These are phyloP conservation scores for Pogonognathellus flavescens DNA, from an alignment of 1,140 invertebrate genomes.

Conservation along the genomic window DNA sequence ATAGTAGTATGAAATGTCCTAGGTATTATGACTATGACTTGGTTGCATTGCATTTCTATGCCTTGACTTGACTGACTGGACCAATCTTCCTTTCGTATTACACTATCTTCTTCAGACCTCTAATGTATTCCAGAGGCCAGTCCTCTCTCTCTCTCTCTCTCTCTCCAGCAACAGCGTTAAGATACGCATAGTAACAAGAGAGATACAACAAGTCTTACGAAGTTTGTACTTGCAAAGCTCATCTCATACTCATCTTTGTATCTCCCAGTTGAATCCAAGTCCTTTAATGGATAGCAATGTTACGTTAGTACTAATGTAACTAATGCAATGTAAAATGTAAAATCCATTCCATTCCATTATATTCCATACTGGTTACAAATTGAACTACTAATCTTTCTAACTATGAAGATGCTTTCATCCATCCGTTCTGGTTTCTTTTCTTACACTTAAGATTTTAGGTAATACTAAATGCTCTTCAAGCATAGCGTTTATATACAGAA, in stretches of 20 bases:
- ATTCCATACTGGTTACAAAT: conserved; percentile 6
- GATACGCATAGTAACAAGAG: conserved; percentile 25
- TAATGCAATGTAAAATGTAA: background rate
- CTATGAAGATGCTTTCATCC: background rate
- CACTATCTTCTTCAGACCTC: no score
- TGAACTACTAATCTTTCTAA: background rate
- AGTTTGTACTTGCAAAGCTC: background rate
- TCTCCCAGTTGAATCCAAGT: no score
- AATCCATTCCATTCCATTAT: background rate
- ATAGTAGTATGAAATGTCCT: no score
- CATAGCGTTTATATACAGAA: no score
- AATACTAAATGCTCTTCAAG: no score
- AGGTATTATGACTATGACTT: no score
- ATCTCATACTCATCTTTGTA: background rate
- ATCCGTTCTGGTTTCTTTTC: background rate
- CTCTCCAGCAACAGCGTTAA: conserved; percentile 14
- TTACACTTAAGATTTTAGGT: no score
- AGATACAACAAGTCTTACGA: conserved; percentile 1
- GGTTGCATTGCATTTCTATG: background rate
- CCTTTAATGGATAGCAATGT: background rate
- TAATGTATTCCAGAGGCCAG: no score
- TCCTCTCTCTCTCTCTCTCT: background rate
- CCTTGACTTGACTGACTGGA: background rate
- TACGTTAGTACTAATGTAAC: background rate
- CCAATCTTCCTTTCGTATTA: background rate